A percentile compares a stretch with the other conserved stretches of the same genome.
Conservation (phyloP, 2,113 vertebrate genomes). For the Suricata suricatta region DNA sequence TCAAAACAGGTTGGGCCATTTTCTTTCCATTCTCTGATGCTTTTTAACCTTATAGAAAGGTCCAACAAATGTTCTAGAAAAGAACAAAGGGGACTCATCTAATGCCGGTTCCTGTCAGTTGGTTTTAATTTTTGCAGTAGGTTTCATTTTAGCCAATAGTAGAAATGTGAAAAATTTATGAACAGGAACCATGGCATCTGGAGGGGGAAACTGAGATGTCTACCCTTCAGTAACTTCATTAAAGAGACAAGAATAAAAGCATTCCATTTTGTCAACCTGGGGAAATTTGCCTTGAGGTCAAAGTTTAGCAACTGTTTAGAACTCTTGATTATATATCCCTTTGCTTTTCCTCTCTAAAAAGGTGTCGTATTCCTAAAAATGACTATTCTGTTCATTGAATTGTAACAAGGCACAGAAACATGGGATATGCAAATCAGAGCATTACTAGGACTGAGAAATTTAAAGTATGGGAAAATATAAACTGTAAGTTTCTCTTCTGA, state of each 20-base stretch:
- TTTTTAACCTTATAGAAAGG: slow-evolving; percentile 78
- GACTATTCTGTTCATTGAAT: slow-evolving; percentile 34
- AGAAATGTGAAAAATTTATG: slow-evolving; percentile 77
- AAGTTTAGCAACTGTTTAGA: slow-evolving; percentile 75
- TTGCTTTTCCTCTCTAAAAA: slow-evolving; percentile 30
- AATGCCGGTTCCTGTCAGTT: slow-evolving; percentile 67
- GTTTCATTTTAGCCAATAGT: slow-evolving; percentile 57
- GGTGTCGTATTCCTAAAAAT: slow-evolving; percentile 2
- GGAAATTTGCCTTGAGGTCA: slow-evolving; percentile 71
- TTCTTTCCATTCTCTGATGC: slow-evolving; percentile 72
- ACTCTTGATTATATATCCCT: background rate
- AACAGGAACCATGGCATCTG: slow-evolving; percentile 75
- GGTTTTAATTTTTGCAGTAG: slow-evolving; percentile 74
- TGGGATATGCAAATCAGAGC: slow-evolving; percentile 54
- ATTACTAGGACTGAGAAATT: background rate
- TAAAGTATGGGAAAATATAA: slow-evolving; percentile 29
- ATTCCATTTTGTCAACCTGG: slow-evolving; percentile 50
- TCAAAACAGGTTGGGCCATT: slow-evolving; percentile 72
- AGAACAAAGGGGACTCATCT: slow-evolving; percentile 50
- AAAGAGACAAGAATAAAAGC: slow-evolving; percentile 59
- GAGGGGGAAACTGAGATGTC: slow-evolving; percentile 54
- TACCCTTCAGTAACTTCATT: slow-evolving; percentile 70
- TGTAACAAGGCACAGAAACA: slow-evolving; percentile 58
- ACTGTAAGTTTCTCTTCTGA: slow-evolving; percentile 40
- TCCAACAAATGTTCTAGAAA: slow-evolving; percentile 65